These are phyloP conservation scores for Yponomeuta evonymella DNA, from an alignment of 2,888 invertebrate species.

Conservation along the genomic window DNA sequence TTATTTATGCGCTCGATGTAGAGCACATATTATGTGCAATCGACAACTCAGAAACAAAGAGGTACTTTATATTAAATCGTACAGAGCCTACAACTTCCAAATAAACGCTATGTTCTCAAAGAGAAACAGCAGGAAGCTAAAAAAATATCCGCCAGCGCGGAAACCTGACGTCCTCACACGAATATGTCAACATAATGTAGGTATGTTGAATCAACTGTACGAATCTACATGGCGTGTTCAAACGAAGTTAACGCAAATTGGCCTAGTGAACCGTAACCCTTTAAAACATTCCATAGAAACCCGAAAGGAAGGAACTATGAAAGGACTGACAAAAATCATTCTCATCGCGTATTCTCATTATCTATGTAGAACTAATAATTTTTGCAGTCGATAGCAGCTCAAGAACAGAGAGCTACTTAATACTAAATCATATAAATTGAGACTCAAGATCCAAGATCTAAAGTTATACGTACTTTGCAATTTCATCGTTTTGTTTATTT, in stretches of 20 bases:
- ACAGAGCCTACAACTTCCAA: no score
- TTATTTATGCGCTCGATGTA: no score
- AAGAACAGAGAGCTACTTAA: neutral
- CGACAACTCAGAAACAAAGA: no score
- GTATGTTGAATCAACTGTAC: neutral
- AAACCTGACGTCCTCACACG: neutral
- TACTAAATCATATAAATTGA: neutral
- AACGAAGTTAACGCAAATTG: conserved; percentile 48
- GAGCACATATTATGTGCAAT: no score
- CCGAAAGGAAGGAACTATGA: neutral
- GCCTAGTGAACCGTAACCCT: conserved; percentile 41
- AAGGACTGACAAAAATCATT: neutral
- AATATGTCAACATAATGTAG: conserved; percentile 20
- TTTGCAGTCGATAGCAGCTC: neutral
- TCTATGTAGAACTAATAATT: neutral
- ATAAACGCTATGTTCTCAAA: no score
- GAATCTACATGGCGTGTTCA: conserved; percentile 17
- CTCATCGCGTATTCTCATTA: neutral
- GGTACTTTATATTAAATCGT: no score
- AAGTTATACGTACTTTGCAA: no score
- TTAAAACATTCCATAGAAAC: no score
- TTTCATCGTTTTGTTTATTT: neutral
- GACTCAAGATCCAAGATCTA: no score
- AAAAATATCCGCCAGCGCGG: neutral
- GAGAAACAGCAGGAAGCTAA: conserved; percentile 13